These are phyloP conservation scores for Heliconius hewitsoni DNA, from an alignment of 1,140 invertebrate genomes.

Conservation along the genomic window DNA sequence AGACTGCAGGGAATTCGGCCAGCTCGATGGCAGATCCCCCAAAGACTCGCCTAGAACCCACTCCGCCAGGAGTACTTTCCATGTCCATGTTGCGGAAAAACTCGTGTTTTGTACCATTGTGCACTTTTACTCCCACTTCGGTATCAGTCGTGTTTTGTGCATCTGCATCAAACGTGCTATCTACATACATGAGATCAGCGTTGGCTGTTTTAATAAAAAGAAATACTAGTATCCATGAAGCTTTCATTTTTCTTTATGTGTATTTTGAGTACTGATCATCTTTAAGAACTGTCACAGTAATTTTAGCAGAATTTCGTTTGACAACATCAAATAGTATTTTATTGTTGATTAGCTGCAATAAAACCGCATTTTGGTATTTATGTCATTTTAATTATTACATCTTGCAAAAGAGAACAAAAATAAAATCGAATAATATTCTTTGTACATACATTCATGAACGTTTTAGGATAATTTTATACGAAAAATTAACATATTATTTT, in stretches of 20 bases:
- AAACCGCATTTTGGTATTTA: constrained; percentile 4
- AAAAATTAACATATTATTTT: too few relatives aligned
- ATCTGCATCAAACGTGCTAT: background rate
- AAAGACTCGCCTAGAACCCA: constrained; percentile 51
- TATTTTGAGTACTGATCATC: background rate
- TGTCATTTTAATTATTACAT: background rate
- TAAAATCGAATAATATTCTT: too few relatives aligned
- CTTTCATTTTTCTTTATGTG: constrained; percentile 11
- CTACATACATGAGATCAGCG: background rate
- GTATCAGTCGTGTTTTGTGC: background rate
- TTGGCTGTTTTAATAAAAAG: background rate
- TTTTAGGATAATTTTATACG: background rate
- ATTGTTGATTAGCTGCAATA: background rate
- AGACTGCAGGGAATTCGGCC: constrained; percentile 46
- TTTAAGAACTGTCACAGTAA: background rate
- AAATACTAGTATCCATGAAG: background rate
- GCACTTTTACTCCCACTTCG: constrained; percentile 1
- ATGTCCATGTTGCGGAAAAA: constrained; percentile 37
- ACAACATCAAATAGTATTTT: constrained; percentile 8
- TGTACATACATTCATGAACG: too few relatives aligned
- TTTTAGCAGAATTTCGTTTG: constrained; percentile 1
- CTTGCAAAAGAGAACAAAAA: too few relatives aligned
- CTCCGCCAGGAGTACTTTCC: background rate
- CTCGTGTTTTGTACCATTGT: constrained; percentile 14
- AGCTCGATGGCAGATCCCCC: constrained; percentile 50